Base-by-base conservation (phyloP, 2,797 vertebrate species). In the Fringilla coelebs region DNA sequence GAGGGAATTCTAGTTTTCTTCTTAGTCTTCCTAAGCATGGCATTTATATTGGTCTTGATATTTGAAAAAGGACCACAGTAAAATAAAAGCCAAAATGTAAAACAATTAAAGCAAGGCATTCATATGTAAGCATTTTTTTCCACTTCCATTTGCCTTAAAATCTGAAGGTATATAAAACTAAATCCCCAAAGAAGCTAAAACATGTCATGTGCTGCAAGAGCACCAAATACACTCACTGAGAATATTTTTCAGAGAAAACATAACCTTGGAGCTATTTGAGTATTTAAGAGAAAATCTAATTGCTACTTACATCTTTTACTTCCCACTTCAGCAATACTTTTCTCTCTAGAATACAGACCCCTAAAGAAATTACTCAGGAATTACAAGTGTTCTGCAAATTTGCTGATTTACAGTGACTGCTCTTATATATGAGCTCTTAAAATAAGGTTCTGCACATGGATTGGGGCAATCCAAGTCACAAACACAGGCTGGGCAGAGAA, bases 301-400 rank as follows among this genome's bases (percentile, higher is more conserved):
- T 83, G 77, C 88, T 81, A 67, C 54, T 91, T 80, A 54, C 17
- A 81, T 77, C 80, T 95, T 75, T 78, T 84, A 62, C 74, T 85
- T 88, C 57, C 54, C 65, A 62, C 85, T 90, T 89, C 38, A 93
- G 77, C 52, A 85, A 65, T 19, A 32, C 29, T 80, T 62, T 83
- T 82, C 72, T 85, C 43, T 82, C 77, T 72, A 45, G 54, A 88
- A 88, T 78, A 83, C 38, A 92, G 34, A 83, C 13, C 18, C 49
- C 41, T 75, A 75, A 91, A 84, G 85, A 86, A 88, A 88, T 88
- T 88, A 78, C 38, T n/a, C 45, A 36, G 22, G 45, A 77, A 68
- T 85, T 85, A 93, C 34, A 86, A 77, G 22, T 57, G 67, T 75
- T 54, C 72, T 6, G 1, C 61, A 88, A 48, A 93, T 77, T 72